Conservation (phyloP, 1,140 invertebrate species). For the Drosophila grimshawi region DNA sequence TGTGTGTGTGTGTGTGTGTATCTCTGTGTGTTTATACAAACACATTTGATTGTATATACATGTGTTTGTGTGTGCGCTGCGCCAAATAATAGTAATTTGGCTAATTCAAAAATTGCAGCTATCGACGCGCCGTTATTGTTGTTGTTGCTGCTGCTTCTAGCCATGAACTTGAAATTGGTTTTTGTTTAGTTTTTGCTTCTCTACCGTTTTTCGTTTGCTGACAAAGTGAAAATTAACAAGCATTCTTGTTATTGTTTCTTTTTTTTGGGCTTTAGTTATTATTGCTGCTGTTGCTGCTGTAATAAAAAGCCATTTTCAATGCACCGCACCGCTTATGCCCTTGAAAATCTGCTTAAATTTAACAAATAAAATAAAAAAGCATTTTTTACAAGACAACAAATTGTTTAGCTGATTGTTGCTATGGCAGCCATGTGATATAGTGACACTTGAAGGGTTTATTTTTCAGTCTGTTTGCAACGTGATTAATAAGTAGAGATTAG, state of each 20-base stretch:
- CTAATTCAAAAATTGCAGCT: conserved; percentile 79
- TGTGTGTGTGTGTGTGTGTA: conserved; percentile 19
- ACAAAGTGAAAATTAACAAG: conserved; percentile 79
- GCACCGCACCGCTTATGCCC: conserved; percentile 35
- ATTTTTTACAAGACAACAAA: not conserved
- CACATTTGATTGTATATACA: not conserved
- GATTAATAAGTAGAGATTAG: conserved; percentile 3
- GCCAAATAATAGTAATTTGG: conserved; percentile 82
- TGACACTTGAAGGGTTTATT: conserved; percentile 9
- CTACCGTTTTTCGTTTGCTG: conserved; percentile 32
- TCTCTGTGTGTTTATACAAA: conserved; percentile 20
- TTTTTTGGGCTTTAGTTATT: not conserved
- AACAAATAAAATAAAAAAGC: conserved; percentile 5
- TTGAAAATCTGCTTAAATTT: conserved; percentile 29
- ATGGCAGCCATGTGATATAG: conserved; percentile 13
- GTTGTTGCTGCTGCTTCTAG: conserved; percentile 48
- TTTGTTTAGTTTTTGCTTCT: conserved; percentile 42
- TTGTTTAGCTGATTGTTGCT: conserved; percentile 43
- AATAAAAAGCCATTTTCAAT: conserved; percentile 19
- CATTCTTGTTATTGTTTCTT: conserved; percentile 44
- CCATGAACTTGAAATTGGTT: conserved; percentile 74
- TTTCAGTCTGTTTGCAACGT: not conserved
- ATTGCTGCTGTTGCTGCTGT: conserved; percentile 12
- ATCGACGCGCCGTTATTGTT: conserved; percentile 53
- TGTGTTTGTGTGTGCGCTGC: conserved; percentile 40